These are phyloP conservation scores for Urocyon cinereoargenteus DNA, from an alignment of 2,797 vertebrate species.

Conservation along the genomic window DNA sequence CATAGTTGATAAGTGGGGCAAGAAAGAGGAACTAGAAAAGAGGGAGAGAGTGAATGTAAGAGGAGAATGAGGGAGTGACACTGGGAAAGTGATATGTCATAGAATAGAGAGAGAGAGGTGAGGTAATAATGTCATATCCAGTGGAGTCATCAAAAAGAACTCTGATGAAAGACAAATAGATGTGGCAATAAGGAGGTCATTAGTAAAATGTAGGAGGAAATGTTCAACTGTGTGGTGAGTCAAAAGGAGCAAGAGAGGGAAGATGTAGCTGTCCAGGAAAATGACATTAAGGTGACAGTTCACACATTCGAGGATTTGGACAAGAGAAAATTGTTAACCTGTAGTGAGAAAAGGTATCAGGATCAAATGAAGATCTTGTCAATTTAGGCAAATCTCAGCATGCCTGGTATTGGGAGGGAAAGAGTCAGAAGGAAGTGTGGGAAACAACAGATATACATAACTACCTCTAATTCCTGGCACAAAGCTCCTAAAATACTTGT, in stretches of 20 bases:
- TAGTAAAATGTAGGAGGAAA: background rate
- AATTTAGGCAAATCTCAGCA: background rate
- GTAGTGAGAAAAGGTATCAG: background rate
- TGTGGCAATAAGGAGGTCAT: slow-evolving; percentile 25
- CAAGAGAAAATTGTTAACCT: background rate
- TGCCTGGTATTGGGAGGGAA: background rate
- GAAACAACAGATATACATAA: background rate
- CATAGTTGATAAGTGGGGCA: background rate
- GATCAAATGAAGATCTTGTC: background rate
- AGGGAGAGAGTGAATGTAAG: background rate
- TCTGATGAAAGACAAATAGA: slow-evolving; percentile 35
- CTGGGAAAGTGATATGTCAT: background rate
- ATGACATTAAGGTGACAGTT: background rate
- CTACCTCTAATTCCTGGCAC: background rate
- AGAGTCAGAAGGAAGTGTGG: background rate
- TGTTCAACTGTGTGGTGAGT: background rate
- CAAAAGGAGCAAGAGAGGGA: background rate
- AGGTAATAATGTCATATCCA: background rate
- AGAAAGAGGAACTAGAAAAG: background rate
- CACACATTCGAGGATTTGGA: background rate
- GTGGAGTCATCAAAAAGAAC: background rate
- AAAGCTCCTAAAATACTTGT: background rate
- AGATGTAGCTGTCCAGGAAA: background rate
- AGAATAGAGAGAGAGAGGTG: background rate
- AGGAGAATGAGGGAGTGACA: background rate